These are phyloP conservation scores for Pomatorhinus ruficollis DNA, from an alignment of 2,113 vertebrate species.

Conservation along the genomic window DNA sequence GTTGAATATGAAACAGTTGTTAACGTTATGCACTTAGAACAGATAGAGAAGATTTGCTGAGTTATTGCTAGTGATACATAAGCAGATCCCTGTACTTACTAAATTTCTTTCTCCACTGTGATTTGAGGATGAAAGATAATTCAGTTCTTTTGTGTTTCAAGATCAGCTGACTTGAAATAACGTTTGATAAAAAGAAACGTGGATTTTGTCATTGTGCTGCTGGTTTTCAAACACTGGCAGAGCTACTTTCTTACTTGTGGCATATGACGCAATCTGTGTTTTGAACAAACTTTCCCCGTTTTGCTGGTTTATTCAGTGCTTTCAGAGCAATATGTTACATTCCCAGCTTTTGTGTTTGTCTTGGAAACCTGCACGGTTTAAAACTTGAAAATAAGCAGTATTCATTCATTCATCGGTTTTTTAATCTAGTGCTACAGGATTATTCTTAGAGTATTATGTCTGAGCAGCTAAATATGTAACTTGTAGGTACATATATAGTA, in stretches of 20 bases:
- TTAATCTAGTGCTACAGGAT: background rate
- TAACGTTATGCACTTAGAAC: rapidly evolving
- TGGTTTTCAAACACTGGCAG: background rate
- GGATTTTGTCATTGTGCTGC: background rate
- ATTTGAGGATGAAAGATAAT: background rate
- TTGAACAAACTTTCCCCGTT: background rate
- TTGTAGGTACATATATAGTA: background rate
- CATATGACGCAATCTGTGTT: background rate
- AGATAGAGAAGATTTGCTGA: background rate
- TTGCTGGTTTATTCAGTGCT: slow-evolving; percentile 17
- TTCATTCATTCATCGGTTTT: background rate
- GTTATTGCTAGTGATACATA: background rate
- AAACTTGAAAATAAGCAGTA: background rate
- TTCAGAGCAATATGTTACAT: background rate
- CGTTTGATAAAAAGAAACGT: background rate
- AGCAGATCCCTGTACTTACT: background rate
- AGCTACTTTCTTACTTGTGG: background rate
- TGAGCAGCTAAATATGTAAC: rapidly evolving
- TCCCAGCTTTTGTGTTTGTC: background rate
- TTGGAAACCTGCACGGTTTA: background rate
- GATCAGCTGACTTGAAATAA: background rate
- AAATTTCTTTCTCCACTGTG: background rate
- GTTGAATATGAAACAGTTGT: background rate
- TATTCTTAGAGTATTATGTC: background rate
- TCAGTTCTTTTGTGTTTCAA: background rate